Evolutionary conservation across 1,140 invertebrate species (phyloP).

Genomic region (Sycobia sp.): DNA sequence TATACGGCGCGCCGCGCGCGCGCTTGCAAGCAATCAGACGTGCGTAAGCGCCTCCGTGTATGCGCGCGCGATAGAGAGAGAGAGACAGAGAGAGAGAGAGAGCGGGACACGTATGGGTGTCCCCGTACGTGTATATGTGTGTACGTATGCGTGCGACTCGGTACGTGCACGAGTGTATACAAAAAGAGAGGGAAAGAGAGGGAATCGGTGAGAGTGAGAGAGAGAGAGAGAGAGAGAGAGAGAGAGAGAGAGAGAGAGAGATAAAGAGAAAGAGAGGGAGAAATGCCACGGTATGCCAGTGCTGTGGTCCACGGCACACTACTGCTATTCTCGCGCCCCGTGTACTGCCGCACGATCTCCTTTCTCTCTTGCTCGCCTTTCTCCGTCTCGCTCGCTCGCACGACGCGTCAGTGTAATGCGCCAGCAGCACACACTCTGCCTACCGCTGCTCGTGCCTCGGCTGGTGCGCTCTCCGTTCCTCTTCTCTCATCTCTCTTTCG

Average conservation of each 20-base stretch:
- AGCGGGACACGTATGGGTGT: no score
- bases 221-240: no score
- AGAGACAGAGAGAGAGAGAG: no score
- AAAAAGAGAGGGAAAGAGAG: constrained; percentile 49
- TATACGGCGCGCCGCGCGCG: no score
- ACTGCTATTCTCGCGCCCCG: constrained; percentile 63
- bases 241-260: no score
- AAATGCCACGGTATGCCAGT: constrained; percentile 60
- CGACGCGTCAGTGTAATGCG: constrained; percentile 26
- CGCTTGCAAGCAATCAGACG: no score
- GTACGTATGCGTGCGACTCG: no score
- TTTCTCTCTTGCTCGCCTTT: constrained; percentile 38
- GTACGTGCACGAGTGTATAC: no score
- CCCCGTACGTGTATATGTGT: no score
- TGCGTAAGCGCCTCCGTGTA: no score
- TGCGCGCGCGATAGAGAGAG: no score
- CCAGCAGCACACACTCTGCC: not conserved
- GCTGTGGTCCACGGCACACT: constrained; percentile 64
- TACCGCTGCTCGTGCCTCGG: constrained; percentile 12
- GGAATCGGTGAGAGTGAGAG: constrained; percentile 57
- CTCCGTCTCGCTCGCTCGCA: constrained; percentile 34
- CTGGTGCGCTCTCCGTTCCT: constrained; percentile 12
- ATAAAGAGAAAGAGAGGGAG: no score
- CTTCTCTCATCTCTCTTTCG: constrained; percentile 42
- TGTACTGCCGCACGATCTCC: constrained; percentile 52